Evolutionary conservation across 2,888 invertebrate genomes (phyloP).

Genomic region (Beris morrisii): DNA sequence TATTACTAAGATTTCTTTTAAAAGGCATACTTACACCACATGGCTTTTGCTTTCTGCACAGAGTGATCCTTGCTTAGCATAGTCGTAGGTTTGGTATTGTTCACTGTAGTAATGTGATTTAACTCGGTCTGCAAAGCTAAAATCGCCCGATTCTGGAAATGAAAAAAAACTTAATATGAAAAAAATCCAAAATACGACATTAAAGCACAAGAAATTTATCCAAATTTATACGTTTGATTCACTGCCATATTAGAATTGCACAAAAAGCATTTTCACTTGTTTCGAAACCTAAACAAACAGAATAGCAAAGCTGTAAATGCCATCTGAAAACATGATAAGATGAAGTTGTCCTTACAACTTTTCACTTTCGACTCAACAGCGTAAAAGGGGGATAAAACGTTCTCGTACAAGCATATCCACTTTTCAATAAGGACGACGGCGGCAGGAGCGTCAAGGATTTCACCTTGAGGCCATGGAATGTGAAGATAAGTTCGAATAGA

Average conservation of each 20-base stretch:
- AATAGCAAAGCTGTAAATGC: slow-evolving; percentile 25
- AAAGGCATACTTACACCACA: no score
- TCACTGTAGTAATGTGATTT: no score
- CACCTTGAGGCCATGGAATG: slow-evolving; percentile 20
- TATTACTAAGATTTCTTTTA: no score
- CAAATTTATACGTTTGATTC: no score
- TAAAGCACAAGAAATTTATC: no score
- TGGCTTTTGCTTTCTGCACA: no score
- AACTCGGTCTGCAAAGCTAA: no score
- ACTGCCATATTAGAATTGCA: neutral
- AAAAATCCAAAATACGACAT: no score
- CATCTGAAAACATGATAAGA: slow-evolving; percentile 16
- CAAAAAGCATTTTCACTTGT: slow-evolving; percentile 29
- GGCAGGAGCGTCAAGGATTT: neutral
- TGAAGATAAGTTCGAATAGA: slow-evolving; percentile 20
- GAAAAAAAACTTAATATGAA: no score
- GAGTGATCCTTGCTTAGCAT: no score
- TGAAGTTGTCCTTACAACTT: slow-evolving; percentile 32
- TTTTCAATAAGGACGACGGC: slow-evolving; percentile 28
- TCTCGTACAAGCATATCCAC: slow-evolving; percentile 29
- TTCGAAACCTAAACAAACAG: slow-evolving; percentile 31
- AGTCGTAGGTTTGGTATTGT: no score
- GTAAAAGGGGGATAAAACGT: slow-evolving; percentile 31
- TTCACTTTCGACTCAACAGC: slow-evolving; percentile 29
- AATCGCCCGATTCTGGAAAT: no score